Base-by-base conservation (phyloP, 2,113 vertebrate species). In the Noctilio leporinus region DNA sequence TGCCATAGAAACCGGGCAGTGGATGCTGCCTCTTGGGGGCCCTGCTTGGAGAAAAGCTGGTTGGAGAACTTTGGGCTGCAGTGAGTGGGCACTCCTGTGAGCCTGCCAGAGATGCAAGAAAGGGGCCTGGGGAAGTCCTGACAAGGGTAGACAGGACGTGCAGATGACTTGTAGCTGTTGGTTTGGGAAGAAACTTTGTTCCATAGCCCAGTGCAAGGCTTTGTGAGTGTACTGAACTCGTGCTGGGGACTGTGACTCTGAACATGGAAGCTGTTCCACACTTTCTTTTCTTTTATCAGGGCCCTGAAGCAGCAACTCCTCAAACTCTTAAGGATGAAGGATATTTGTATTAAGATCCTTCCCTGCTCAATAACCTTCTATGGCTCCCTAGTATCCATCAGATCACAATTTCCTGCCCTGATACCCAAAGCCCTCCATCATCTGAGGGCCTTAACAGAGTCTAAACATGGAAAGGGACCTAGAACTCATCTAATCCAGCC, bases 1-100 rank as follows among this genome's bases (percentile, higher is more conserved):
- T 26, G 49, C 40, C 86, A 4, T 9, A 20, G 38, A 64, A 55
- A 5, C 89, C 0, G 2, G 45, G 45, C 28, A 14, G 9, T 8
- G 30, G 80, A 8, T 55, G 35, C 51, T 49, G 47, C 51, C 35
- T 69, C 80, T 14, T 0, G 4, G 28, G 38, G 4, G 16, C 35
- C 3, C 67, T 62, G 3, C 19, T 1, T 7, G 22, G n/a, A n/a
- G 49, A 55, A 51, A n/a, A 0, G 0, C 9, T 22, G 45, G 51
- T 26, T 19, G 33, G 53, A 70, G 43, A 33, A 16, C 17, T 4
- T 11, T 1, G n/a, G 55, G 5, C 59, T 28, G 9, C n/a, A 16
- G 12, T 67, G 20, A 20, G 43, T 3, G 22, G n/a, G 43, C 40
- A 9, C 67, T 51, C 49, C 64, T 10, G 1, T 4, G 85, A 83